phyloP scores from a whole-genome alignment of 2,797 vertebrate species.

The Chaenodraco wilsoni region DNA sequence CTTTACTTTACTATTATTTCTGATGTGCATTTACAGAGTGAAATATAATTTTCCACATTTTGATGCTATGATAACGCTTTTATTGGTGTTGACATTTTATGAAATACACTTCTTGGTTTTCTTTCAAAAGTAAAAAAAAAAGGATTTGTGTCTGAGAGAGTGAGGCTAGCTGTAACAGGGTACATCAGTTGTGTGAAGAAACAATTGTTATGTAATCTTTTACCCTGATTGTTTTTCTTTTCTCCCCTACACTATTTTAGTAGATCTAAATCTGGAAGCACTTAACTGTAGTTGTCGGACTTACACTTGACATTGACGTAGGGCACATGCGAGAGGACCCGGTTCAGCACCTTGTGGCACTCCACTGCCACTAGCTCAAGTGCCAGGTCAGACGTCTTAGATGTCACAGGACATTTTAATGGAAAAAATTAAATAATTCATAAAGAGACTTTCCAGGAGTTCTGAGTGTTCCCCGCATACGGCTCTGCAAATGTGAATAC shows the following conservation, averaged over 20 bases:
- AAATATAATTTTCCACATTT: slow-evolving; percentile 2
- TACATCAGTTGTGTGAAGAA: too few relatives aligned
- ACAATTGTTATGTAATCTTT: neutral
- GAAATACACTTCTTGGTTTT: neutral
- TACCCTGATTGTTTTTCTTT: neutral
- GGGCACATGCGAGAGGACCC: slow-evolving; percentile 54
- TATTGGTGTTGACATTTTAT: slow-evolving; percentile 1
- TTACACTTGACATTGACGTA: slow-evolving; percentile 40
- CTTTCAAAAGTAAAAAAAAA: too few relatives aligned
- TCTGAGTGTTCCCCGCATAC: slow-evolving; percentile 41
- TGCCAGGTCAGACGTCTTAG: slow-evolving; percentile 77
- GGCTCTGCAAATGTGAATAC: slow-evolving; percentile 31
- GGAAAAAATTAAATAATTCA: slow-evolving; percentile 80
- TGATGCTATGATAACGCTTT: neutral
- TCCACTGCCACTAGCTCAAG: slow-evolving; percentile 52
- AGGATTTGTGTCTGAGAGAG: too few relatives aligned
- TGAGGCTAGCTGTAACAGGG: too few relatives aligned
- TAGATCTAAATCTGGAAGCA: slow-evolving; percentile 74
- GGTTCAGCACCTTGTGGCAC: slow-evolving; percentile 71
- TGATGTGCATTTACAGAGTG: neutral
- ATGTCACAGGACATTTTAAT: slow-evolving; percentile 84
- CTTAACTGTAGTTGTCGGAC: slow-evolving; percentile 56
- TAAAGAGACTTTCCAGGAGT: slow-evolving; percentile 57
- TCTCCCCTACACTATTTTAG: neutral
- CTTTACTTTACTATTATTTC: neutral